A percentile compares a stretch with the other conserved stretches of the same genome.
Conservation (phyloP, 1,140 invertebrate genomes). For the Cecropterus lyciades region DNA sequence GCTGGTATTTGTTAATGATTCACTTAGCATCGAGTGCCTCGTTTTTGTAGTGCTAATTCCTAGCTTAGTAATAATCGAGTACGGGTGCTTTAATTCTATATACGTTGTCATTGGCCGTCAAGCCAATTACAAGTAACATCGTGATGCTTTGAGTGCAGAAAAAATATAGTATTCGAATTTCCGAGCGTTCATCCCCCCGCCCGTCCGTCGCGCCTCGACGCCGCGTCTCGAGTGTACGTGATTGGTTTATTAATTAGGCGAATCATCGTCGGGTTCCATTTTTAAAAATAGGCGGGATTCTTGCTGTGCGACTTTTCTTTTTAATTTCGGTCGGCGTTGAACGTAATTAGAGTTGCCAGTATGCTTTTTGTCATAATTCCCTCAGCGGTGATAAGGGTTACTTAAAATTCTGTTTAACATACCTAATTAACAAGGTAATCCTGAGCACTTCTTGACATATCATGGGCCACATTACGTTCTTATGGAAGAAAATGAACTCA, state of each 20-base stretch:
- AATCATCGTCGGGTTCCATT: conserved; percentile 83
- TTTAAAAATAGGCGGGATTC: conserved; percentile 84
- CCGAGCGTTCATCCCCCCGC: conserved; percentile 82
- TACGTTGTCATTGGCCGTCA: conserved; percentile 67
- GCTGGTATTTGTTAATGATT: conserved; percentile 54
- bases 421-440: conserved; percentile 64
- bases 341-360: conserved; percentile 78
- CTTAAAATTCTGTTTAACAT: conserved; percentile 59
- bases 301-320: conserved; percentile 81
- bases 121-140: conserved; percentile 80
- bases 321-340: conserved; percentile 80
- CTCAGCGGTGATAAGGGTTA: conserved; percentile 58
- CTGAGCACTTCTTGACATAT: conserved; percentile 40
- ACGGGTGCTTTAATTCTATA: conserved; percentile 61
- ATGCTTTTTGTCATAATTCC: conserved; percentile 72
- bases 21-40: conserved; percentile 39
- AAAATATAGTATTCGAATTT: conserved; percentile 83
- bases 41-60: conserved; percentile 47
- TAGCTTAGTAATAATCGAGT: conserved; percentile 49
- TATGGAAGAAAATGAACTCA: conserved; percentile 16
- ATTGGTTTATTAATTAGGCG: conserved; percentile 84
- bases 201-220: conserved; percentile 80
- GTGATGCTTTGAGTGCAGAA: conserved; percentile 75
- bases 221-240: conserved; percentile 82
- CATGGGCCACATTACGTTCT: conserved; percentile 22